A percentile compares a stretch with the other conserved stretches of the same genome.
Conservation (phyloP, 2,888 invertebrate species). For the Xylocampa areola region DNA sequence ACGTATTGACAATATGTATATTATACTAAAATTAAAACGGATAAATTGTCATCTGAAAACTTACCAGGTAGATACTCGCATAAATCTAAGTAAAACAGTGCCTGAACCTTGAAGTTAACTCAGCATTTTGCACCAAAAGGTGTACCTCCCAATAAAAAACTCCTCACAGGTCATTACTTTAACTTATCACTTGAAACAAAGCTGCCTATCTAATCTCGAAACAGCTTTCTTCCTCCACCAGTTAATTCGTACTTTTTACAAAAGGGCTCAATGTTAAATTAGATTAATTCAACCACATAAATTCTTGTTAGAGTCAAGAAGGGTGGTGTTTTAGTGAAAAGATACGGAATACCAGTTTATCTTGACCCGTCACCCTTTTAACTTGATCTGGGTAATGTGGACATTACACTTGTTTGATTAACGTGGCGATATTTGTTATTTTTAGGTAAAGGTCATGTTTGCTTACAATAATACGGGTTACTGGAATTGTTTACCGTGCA, state of each 20-base stretch:
- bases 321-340: constrained; percentile 36
- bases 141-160: constrained; percentile 9
- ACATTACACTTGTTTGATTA: constrained; percentile 35
- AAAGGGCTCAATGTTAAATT: constrained; percentile 73
- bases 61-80: too few species aligned
- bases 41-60: too few species aligned
- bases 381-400: constrained; percentile 28
- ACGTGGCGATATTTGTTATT: constrained; percentile 8
- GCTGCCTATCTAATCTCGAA: constrained; percentile 51
- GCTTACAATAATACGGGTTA: background rate
- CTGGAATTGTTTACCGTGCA: too few species aligned
- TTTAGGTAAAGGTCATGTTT: background rate
- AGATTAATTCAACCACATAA: constrained; percentile 77
- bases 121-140: constrained; percentile 4
- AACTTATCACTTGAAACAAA: constrained; percentile 44
- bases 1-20: too few species aligned
- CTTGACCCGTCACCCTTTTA: constrained; percentile 32
- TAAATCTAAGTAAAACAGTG: too few species aligned
- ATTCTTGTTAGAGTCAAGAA: constrained; percentile 69
- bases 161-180: constrained; percentile 33
- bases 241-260: constrained; percentile 68
- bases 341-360: constrained; percentile 30
- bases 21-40: too few species aligned
- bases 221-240: constrained; percentile 43
- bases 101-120: constrained; percentile 12